Conservation (phyloP, 2,113 vertebrate genomes). For the Arothron firmamentum region DNA sequence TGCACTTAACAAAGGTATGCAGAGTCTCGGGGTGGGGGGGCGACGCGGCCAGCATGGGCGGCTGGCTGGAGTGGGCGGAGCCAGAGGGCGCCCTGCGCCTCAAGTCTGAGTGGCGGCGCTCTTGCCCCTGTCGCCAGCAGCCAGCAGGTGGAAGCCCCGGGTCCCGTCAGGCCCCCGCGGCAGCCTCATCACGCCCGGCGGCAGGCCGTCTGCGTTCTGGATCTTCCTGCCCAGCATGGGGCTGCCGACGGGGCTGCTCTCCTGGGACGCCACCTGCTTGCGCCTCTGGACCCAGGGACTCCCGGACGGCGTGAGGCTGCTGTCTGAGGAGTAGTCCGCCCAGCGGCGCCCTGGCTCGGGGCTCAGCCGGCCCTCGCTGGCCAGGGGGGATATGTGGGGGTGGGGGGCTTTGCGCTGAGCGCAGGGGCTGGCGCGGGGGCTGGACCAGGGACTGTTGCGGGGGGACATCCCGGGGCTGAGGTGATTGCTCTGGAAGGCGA, state of each 20-base stretch:
- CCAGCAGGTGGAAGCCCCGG: slow-evolving; percentile 82
- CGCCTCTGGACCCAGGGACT: slow-evolving; percentile 97
- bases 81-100: slow-evolving; percentile 19
- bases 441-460: slow-evolving; percentile 91
- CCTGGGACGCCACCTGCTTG: slow-evolving; percentile 82
- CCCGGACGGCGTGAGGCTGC: slow-evolving; percentile 89
- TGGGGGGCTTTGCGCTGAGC: slow-evolving; percentile 79
- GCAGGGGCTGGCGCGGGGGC: slow-evolving; percentile 81
- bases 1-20: slow-evolving; percentile 55
- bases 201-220: slow-evolving; percentile 85
- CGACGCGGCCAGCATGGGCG: slow-evolving; percentile 29
- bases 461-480: slow-evolving; percentile 90
- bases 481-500: slow-evolving; percentile 79
- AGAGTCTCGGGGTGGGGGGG: slow-evolving; percentile 47
- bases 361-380: slow-evolving; percentile 77
- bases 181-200: slow-evolving; percentile 84
- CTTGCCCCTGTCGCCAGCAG: slow-evolving; percentile 72
- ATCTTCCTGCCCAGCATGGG: slow-evolving; percentile 85
- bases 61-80: neutral
- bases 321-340: slow-evolving; percentile 91
- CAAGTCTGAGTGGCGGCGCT: slow-evolving; percentile 71
- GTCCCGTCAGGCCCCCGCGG: slow-evolving; percentile 91
- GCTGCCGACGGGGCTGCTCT: slow-evolving; percentile 86
- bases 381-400: slow-evolving; percentile 83
- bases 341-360: slow-evolving; percentile 77